Evolutionary conservation across 2,888 invertebrate species (phyloP).

Genomic region (Cecidostiba fungosa): DNA sequence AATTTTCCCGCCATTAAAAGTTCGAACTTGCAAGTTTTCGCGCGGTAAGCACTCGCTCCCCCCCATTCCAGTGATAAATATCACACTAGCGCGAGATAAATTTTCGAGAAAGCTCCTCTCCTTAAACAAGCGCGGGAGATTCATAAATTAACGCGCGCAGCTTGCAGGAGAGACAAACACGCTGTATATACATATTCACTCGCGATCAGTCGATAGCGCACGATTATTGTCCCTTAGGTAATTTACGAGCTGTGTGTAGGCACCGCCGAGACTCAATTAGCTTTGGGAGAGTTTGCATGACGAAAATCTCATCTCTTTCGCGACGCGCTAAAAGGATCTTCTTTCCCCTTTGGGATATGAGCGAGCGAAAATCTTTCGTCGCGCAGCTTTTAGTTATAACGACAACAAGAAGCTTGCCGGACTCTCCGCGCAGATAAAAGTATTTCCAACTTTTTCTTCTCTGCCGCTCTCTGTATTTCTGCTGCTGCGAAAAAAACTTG

Average conservation of each 20-base stretch:
- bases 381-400: not conserved
- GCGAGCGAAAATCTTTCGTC: not conserved
- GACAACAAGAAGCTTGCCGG: not conserved
- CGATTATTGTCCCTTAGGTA: not conserved
- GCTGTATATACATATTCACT: no score
- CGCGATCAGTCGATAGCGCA: conserved; percentile 1
- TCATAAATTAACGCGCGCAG: not conserved
- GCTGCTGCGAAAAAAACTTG: no score
- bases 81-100: not conserved
- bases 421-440: not conserved
- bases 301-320: no score
- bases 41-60: no score
- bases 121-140: not conserved
- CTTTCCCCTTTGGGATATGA: no score
- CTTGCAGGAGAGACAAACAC: not conserved
- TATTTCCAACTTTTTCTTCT: not conserved
- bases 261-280: no score
- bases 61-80: not conserved
- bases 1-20: not conserved
- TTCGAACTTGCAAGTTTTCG: not conserved
- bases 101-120: not conserved
- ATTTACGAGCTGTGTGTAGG: not conserved
- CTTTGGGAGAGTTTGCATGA: no score
- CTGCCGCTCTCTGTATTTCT: no score
- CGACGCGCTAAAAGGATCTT: no score